Percentiles rank a stretch among this genome's conserved stretches.
These are phyloP conservation scores for Falco concolor DNA, from an alignment of 2,797 vertebrate species.

Conservation along the genomic window DNA sequence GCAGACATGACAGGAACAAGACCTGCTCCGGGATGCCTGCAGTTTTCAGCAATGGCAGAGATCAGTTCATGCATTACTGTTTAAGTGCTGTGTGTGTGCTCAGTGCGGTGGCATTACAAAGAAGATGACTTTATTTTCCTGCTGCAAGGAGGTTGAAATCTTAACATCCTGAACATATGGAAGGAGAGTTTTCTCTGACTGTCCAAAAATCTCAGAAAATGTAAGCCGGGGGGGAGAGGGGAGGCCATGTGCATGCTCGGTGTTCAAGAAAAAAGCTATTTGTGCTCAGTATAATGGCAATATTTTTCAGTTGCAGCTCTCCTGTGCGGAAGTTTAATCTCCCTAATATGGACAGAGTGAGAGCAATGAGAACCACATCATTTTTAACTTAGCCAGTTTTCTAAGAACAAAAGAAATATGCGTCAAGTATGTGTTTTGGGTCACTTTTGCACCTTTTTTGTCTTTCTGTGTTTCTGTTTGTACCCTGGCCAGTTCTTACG, in stretches of 20 bases:
- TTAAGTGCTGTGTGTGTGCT: conserved; percentile 26
- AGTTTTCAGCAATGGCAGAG: conserved; percentile 41
- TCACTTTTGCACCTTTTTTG: neutral
- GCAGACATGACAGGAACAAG: conserved; percentile 64
- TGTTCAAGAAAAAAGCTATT: conserved; percentile 21
- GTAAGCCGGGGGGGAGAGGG: conserved; percentile 54
- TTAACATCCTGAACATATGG: conserved; percentile 41
- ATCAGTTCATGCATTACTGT: conserved; percentile 30
- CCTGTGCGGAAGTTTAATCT: neutral
- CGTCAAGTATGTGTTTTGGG: neutral
- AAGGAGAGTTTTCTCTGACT: conserved; percentile 53
- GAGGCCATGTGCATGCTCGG: conserved; percentile 31
- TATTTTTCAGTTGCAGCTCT: conserved; percentile 40
- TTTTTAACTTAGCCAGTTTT: neutral
- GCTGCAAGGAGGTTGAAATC: conserved; percentile 54
- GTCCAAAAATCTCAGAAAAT: conserved; percentile 29
- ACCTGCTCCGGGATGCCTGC: conserved; percentile 45
- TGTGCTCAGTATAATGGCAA: conserved; percentile 21
- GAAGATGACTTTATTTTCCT: conserved; percentile 56
- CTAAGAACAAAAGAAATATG: neutral
- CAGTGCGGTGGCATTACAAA: conserved; percentile 35
- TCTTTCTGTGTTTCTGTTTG: neutral
- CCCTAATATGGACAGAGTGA: neutral
- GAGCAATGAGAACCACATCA: neutral
- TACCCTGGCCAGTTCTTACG: neutral